Base-by-base conservation (phyloP, 2,888 invertebrate species). In the Pedicia rivosa region DNA sequence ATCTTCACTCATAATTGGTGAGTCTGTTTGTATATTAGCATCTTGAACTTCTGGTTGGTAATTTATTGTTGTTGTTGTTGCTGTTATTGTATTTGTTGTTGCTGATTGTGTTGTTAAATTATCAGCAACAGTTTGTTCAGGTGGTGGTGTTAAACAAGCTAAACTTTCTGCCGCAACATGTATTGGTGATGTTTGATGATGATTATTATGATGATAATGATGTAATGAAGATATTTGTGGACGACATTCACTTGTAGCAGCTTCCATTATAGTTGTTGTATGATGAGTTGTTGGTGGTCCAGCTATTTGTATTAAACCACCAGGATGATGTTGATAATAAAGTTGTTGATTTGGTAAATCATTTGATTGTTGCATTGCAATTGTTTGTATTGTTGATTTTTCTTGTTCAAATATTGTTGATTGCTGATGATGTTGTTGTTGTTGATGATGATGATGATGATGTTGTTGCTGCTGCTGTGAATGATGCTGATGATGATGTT, bases 11-110 rank as follows among this genome's bases (percentile, higher is more conserved):
- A 72, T 69, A 3, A 67, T 60, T 1, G 78, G 73, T 14, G 78
- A 74, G 49, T 84, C 83, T 0, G 84, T 84, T 60, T 86, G 84
- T 52, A 83, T 84, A 36, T 80, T 80, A 0, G 83, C 83, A 50
- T 84, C 83, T 53, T 72, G 82, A n/a, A 79, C 80, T 42, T 72
- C 72, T 2, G 69, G 64, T 3, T 8, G 24, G n/a, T n/a, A n/a
- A n/a, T n/a, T 12, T 15, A 35, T 29, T 13, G 10, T 8, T 12
- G 24, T 7, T 36, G 24, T 14, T 17, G 35, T 19, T 13, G 26
- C 17, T n/a, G 67, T 63, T 30, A 15, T 15, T n/a, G n/a, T n/a
- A n/a, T n/a, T n/a, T n/a, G n/a, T n/a, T n/a, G n/a, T n/a, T n/a
- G n/a, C n/a, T n/a, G n/a, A n/a, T n/a, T n/a, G n/a, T n/a, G n/a